These are phyloP conservation scores for Dolichallabes microphthalmus DNA, from an alignment of 2,113 vertebrate genomes.

Conservation along the genomic window DNA sequence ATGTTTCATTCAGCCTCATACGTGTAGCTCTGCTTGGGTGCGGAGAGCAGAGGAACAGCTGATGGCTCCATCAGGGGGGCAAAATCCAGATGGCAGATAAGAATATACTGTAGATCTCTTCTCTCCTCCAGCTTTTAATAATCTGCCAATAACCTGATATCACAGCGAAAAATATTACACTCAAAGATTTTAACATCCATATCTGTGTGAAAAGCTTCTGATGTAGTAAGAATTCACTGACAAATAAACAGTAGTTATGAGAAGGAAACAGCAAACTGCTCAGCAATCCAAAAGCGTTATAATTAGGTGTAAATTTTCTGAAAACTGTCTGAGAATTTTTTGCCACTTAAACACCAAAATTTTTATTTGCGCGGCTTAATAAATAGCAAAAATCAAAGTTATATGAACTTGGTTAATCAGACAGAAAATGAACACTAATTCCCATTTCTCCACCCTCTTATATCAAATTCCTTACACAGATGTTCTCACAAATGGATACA, in stretches of 20 bases:
- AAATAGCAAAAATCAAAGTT: neutral
- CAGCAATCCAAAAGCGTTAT: neutral
- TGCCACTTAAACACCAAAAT: neutral
- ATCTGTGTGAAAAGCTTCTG: neutral
- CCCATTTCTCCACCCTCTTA: neutral
- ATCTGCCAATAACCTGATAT: slow-evolving; percentile 6
- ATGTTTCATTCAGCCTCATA: neutral
- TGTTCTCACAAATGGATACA: neutral
- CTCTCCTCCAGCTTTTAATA: slow-evolving; percentile 29
- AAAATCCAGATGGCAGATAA: slow-evolving; percentile 41
- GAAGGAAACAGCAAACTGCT: neutral
- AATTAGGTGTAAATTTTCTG: neutral
- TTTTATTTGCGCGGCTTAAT: neutral
- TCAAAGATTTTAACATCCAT: neutral
- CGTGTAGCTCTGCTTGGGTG: neutral
- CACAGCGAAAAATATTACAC: slow-evolving; percentile 2
- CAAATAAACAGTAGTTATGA: neutral
- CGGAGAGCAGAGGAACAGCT: slow-evolving; percentile 25
- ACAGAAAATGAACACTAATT: neutral
- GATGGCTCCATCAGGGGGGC: slow-evolving; percentile 25
- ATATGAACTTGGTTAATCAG: neutral
- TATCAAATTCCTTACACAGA: neutral
- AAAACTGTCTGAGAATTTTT: neutral
- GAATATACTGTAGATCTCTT: slow-evolving; percentile 1
- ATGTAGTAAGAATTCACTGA: neutral